These are phyloP conservation scores for Amorpha juglandis DNA, from an alignment of 2,888 invertebrate species.

Conservation along the genomic window DNA sequence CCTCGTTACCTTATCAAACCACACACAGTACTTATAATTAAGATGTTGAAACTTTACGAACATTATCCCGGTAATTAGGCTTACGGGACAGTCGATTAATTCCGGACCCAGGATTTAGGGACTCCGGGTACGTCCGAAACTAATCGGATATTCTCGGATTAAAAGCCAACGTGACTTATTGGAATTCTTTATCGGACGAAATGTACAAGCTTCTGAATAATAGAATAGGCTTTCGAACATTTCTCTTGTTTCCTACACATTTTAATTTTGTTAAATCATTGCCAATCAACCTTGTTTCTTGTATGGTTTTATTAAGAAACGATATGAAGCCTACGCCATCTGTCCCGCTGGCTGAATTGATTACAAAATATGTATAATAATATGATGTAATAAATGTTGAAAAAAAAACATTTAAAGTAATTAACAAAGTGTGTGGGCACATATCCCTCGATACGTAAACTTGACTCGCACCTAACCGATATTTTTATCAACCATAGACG, in stretches of 20 bases:
- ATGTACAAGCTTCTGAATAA: slow-evolving; percentile 42
- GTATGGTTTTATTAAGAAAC: too few species aligned
- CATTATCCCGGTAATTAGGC: slow-evolving; percentile 46
- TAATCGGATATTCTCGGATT: slow-evolving; percentile 48
- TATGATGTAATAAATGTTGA: too few species aligned
- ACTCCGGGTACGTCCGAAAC: slow-evolving; percentile 42
- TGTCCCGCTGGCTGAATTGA: too few species aligned
- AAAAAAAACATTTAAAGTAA: too few species aligned
- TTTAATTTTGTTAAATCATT: slow-evolving; percentile 29
- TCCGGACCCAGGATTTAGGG: slow-evolving; percentile 45
- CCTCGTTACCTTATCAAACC: slow-evolving; percentile 1
- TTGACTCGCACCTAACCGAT: too few species aligned
- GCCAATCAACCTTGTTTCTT: not conserved
- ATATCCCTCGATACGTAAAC: too few species aligned
- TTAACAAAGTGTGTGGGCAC: too few species aligned
- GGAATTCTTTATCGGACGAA: slow-evolving; percentile 42
- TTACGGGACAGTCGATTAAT: slow-evolving; percentile 47
- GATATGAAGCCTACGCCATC: too few species aligned
- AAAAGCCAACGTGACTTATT: slow-evolving; percentile 47
- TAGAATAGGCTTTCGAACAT: slow-evolving; percentile 28
- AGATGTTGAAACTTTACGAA: slow-evolving; percentile 38
- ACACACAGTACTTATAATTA: slow-evolving; percentile 29
- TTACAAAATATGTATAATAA: too few species aligned
- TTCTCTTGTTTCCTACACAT: slow-evolving; percentile 28
- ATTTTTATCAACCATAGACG: not conserved